A percentile compares a stretch with the other conserved stretches of the same genome.
These are phyloP conservation scores for Dendrolimus punctatus DNA, from an alignment of 1,140 invertebrate genomes.

Conservation along the genomic window DNA sequence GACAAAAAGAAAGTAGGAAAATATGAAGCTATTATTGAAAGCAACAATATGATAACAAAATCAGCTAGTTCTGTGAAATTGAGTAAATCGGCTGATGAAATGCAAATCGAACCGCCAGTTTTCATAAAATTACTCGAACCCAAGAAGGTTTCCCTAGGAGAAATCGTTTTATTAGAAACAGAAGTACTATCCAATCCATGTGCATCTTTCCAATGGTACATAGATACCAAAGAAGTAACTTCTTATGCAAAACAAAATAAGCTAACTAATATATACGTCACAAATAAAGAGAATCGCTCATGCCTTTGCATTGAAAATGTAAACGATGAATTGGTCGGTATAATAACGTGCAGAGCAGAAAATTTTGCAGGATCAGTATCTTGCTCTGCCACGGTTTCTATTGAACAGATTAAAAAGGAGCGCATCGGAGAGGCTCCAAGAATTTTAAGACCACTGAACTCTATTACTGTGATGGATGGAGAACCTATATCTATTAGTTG, in stretches of 20 bases:
- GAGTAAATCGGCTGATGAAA: slow-evolving; percentile 73
- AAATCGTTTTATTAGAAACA: slow-evolving; percentile 86
- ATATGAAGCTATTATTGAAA: slow-evolving; percentile 86
- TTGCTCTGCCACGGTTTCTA: slow-evolving; percentile 83
- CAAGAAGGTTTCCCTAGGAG: slow-evolving; percentile 79
- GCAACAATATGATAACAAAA: slow-evolving; percentile 82
- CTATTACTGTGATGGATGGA: slow-evolving; percentile 92
- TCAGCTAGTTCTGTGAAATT: slow-evolving; percentile 83
- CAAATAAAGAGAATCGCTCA: slow-evolving; percentile 84
- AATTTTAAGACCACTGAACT: slow-evolving; percentile 38
- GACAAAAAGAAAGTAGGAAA: slow-evolving; percentile 86
- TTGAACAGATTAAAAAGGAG: slow-evolving; percentile 75
- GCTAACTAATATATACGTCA: slow-evolving; percentile 78
- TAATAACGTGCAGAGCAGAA: slow-evolving; percentile 91
- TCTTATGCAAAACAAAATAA: slow-evolving; percentile 64
- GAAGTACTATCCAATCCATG: slow-evolving; percentile 83
- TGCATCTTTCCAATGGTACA: slow-evolving; percentile 91
- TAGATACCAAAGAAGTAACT: slow-evolving; percentile 76
- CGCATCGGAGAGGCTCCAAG: slow-evolving; percentile 8
- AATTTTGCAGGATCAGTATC: slow-evolving; percentile 90
- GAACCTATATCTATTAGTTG: slow-evolving; percentile 88
- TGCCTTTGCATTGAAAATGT: slow-evolving; percentile 86
- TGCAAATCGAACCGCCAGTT: slow-evolving; percentile 78
- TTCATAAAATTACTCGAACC: slow-evolving; percentile 83
- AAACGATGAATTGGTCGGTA: slow-evolving; percentile 79